Conservation (phyloP, 2,888 invertebrate genomes). For the Drosophila subsilvestris region DNA sequence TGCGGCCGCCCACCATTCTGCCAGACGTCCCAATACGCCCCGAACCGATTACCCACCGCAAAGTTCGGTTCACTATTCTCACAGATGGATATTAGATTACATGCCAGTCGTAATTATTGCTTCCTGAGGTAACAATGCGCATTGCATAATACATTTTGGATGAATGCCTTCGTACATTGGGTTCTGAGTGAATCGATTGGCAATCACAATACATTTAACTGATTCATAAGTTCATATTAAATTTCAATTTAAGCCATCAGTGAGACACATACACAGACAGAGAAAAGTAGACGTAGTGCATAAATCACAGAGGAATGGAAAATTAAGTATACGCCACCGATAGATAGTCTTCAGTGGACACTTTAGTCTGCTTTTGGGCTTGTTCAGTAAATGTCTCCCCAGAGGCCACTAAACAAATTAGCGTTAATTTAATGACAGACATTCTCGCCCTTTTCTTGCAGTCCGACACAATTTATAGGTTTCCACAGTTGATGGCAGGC, state of each 20-base stretch:
- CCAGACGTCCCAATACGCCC: neutral
- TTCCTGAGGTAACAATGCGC: conserved; percentile 57
- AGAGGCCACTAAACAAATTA: conserved; percentile 77
- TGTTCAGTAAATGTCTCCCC: conserved; percentile 63
- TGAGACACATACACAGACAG: neutral
- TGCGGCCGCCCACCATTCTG: conserved; percentile 25
- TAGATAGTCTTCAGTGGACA: conserved; percentile 45
- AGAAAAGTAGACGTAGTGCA: conserved; percentile 12
- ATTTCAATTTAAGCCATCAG: conserved; percentile 33
- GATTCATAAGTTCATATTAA: conserved; percentile 34
- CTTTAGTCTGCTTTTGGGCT: conserved; percentile 43
- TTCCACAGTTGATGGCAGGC: conserved; percentile 48
- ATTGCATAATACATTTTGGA: conserved; percentile 44
- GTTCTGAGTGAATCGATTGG: conserved; percentile 23
- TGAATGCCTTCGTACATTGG: conserved; percentile 18
- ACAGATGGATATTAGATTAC: conserved; percentile 68
- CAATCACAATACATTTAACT: conserved; percentile 39
- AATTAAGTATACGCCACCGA: conserved; percentile 49
- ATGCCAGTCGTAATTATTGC: conserved; percentile 53
- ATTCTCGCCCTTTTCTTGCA: conserved; percentile 53
- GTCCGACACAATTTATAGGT: conserved; percentile 61
- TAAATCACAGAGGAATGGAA: conserved; percentile 45
- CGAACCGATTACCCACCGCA: conserved; percentile 4
- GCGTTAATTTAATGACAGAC: conserved; percentile 76
- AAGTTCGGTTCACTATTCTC: conserved; percentile 9